These are phyloP conservation scores for Spodoptera exigua DNA, from an alignment of 2,888 invertebrate species.

Conservation along the genomic window DNA sequence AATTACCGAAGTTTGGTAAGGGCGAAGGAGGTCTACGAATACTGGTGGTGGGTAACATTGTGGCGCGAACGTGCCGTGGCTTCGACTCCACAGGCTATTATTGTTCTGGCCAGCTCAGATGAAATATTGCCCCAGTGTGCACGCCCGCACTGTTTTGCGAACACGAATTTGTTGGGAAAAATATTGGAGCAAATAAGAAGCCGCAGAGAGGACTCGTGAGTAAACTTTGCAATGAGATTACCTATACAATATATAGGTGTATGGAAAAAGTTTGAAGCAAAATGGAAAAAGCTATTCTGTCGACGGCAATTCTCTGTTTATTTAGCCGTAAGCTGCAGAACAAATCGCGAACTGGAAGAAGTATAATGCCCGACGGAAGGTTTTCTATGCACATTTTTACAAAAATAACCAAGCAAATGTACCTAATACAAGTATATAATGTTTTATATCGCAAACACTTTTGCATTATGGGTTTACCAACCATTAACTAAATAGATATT, in stretches of 20 bases:
- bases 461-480: too few relatives aligned
- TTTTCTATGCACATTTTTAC: not conserved
- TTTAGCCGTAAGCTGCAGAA: slow-evolving; percentile 23
- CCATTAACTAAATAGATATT: too few relatives aligned
- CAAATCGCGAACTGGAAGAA: slow-evolving; percentile 7
- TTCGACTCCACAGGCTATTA: slow-evolving; percentile 86
- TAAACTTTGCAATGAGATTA: slow-evolving; percentile 75
- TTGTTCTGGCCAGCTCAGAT: slow-evolving; percentile 88
- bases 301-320: slow-evolving; percentile 18
- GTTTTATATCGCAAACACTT: too few relatives aligned
- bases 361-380: not conserved
- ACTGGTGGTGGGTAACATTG: slow-evolving; percentile 82
- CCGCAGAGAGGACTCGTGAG: slow-evolving; percentile 78
- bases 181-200: slow-evolving; percentile 83
- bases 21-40: slow-evolving; percentile 66
- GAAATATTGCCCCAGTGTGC: slow-evolving; percentile 88
- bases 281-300: slow-evolving; percentile 34
- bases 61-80: slow-evolving; percentile 88
- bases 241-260: slow-evolving; percentile 46
- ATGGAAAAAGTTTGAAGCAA: slow-evolving; percentile 39
- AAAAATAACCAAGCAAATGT: not conserved
- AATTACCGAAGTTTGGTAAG: slow-evolving; percentile 62
- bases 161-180: slow-evolving; percentile 84
- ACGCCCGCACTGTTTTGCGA: slow-evolving; percentile 85
- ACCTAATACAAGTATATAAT: too few relatives aligned